Percentiles rank a stretch among this genome's conserved stretches.
Evolutionary conservation across 2,797 vertebrate species (phyloP).

Genomic region (Amazona ochrocephala): DNA sequence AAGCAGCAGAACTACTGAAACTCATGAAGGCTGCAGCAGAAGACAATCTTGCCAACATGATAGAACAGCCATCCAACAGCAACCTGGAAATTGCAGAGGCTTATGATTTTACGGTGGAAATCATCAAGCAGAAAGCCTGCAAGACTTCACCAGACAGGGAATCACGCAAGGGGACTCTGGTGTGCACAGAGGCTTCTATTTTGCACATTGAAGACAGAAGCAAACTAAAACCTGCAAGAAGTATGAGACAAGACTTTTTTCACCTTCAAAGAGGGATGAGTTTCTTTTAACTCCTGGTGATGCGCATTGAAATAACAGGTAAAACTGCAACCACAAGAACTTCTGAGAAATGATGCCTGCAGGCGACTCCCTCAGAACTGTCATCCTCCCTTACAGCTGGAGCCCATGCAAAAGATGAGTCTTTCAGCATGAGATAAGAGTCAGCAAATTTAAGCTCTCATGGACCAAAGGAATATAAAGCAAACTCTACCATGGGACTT

Average conservation of each 20-base stretch:
- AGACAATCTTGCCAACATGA: not conserved
- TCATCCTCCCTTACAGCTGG: not conserved
- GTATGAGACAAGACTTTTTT: not conserved
- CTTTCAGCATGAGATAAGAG: constrained; percentile 25
- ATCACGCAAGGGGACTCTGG: not conserved
- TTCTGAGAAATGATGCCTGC: constrained; percentile 37
- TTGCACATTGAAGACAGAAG: not conserved
- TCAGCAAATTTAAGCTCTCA: constrained; percentile 46
- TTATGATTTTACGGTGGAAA: not conserved
- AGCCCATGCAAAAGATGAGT: not conserved
- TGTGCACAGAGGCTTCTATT: not conserved
- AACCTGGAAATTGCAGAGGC: not conserved
- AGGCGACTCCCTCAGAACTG: constrained; percentile 23
- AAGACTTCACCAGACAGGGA: not conserved
- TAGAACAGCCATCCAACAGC: not conserved
- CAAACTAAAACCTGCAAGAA: constrained; percentile 15
- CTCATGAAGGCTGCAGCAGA: not conserved
- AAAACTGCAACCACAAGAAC: not conserved
- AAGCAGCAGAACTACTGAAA: not conserved
- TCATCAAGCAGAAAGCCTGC: not conserved
- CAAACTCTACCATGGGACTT: not conserved
- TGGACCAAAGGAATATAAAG: constrained; percentile 41
- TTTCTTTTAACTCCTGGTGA: constrained; percentile 31
- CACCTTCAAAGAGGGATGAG: not conserved
- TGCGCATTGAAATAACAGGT: constrained; percentile 34